A percentile compares a stretch with the other conserved stretches of the same genome.
phyloP scores from a whole-genome alignment of 2,797 vertebrate genomes.

The Falco biarmicus region DNA sequence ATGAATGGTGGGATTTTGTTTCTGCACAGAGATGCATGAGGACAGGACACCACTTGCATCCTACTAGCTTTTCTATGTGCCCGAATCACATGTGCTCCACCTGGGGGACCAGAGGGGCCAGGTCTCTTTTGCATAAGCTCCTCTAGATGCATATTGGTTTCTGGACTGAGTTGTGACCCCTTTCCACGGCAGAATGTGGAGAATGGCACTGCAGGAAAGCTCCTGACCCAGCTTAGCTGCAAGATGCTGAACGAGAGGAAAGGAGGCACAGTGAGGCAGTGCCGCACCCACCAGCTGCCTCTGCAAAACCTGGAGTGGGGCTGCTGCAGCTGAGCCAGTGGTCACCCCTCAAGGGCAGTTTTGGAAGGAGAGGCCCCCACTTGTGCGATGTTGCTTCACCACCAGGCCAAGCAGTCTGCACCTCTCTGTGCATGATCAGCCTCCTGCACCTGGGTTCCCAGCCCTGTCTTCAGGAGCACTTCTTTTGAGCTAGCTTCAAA shows the following conservation, averaged over 20 bases:
- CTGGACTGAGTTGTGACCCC: not conserved
- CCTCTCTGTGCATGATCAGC: not conserved
- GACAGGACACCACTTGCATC: not conserved
- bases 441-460: not conserved
- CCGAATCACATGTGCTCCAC: rapidly evolving
- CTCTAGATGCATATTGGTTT: not conserved
- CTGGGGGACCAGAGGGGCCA: not conserved
- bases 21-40: not conserved
- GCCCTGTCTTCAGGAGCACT: not conserved
- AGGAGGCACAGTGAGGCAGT: rapidly evolving
- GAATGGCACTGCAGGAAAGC: not conserved
- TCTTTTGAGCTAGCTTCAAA: not conserved
- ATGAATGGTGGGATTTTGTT: not conserved
- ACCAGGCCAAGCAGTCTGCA: not conserved
- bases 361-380: not conserved
- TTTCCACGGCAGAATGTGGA: not conserved
- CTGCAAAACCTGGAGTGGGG: not conserved
- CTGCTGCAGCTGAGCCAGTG: not conserved
- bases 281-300: not conserved
- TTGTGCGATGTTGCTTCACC: not conserved
- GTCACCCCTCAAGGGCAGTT: not conserved
- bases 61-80: not conserved
- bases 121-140: not conserved
- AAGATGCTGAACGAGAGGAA: not conserved
- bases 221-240: not conserved